Evolutionary conservation across 2,888 invertebrate species (phyloP).

Genomic region (Chelonus formosanus): DNA sequence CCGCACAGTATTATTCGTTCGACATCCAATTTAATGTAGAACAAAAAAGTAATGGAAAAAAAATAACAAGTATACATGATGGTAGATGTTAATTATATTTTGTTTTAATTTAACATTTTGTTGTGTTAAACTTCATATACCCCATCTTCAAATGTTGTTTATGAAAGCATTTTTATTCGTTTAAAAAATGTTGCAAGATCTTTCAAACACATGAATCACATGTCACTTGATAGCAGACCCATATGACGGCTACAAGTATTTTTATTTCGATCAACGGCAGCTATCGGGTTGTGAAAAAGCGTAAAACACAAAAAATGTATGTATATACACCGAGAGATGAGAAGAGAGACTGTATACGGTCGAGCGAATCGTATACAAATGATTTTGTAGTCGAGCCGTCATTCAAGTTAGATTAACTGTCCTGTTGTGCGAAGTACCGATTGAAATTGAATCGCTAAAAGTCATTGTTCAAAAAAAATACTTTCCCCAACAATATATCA

Average conservation of each 20-base stretch:
- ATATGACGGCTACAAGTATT: no score
- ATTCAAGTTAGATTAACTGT: conserved; percentile 54
- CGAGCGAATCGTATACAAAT: conserved; percentile 30
- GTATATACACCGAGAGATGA: background rate
- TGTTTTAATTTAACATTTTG: no score
- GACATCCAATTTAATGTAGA: conserved; percentile 13
- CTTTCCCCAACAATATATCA: conserved; percentile 9
- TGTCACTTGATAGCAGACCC: no score
- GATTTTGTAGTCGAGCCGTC: conserved; percentile 44
- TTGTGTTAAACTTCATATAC: no score
- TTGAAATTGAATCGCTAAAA: conserved; percentile 53
- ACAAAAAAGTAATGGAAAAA: conserved; percentile 7
- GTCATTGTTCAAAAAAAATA: conserved; percentile 47
- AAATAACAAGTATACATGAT: background rate
- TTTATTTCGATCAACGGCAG: no score
- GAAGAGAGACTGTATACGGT: conserved; percentile 6
- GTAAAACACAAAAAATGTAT: conserved; percentile 13
- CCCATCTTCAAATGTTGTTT: no score
- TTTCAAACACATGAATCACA: no score
- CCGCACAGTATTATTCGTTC: conserved; percentile 14
- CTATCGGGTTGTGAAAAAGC: no score
- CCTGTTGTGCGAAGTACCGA: conserved; percentile 51
- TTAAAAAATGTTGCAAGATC: no score
- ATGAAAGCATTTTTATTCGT: no score
- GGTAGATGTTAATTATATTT: no score